phyloP scores from a whole-genome alignment of 2,113 vertebrate species.

The Dolichotis patagonum region DNA sequence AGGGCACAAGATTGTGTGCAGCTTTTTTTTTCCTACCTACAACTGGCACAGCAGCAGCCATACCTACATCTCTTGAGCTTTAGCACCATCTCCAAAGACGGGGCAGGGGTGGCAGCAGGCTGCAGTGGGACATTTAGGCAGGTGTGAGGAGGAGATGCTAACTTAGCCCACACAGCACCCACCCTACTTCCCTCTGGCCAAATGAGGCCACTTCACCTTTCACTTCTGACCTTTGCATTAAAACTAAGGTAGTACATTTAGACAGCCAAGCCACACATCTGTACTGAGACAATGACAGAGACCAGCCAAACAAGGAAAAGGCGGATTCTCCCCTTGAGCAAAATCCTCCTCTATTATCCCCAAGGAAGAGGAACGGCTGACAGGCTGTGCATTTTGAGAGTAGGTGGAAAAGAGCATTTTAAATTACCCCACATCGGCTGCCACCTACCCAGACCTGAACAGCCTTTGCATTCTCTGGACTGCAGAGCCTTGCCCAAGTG shows the following conservation, averaged over 20 bases:
- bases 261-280: not conserved
- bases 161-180: not conserved
- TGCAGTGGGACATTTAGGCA: rapidly evolving
- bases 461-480: not conserved
- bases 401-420: slow-evolving; percentile 28
- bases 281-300: not conserved
- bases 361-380: not conserved
- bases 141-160: not conserved
- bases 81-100: too few relatives aligned
- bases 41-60: not conserved
- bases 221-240: not conserved
- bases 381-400: not conserved
- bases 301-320: not conserved
- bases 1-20: not conserved
- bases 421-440: not conserved
- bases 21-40: not conserved
- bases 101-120: not conserved
- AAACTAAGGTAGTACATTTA: not conserved
- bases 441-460: not conserved
- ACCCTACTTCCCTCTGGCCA: not conserved
- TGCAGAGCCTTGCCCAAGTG: not conserved
- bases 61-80: rapidly evolving
- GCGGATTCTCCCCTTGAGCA: not conserved
- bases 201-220: not conserved
- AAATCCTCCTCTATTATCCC: not conserved